Evolutionary conservation across 2,888 invertebrate genomes (phyloP).

Genomic region (Hypomecis punctinalis): DNA sequence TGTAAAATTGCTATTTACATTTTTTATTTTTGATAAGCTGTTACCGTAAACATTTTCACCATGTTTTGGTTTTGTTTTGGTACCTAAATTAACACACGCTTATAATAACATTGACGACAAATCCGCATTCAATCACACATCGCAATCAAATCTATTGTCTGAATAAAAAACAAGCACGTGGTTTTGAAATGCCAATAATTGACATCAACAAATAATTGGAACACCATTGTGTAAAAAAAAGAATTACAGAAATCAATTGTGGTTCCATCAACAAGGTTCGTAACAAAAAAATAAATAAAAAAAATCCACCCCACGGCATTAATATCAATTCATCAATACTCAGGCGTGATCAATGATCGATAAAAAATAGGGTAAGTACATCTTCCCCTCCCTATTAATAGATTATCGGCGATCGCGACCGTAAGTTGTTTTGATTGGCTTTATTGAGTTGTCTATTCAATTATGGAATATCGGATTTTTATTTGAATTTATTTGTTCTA

Average conservation of each 20-base stretch:
- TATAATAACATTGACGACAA: slow-evolving; percentile 32
- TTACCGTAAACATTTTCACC: no score
- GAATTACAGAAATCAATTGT: slow-evolving; percentile 80
- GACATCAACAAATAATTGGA: slow-evolving; percentile 59
- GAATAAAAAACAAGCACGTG: slow-evolving; percentile 55
- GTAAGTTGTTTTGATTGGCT: slow-evolving; percentile 53
- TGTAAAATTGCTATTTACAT: no score
- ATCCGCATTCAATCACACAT: slow-evolving; percentile 45
- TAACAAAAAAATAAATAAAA: slow-evolving; percentile 59
- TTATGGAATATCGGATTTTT: slow-evolving; percentile 61
- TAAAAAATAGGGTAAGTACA: slow-evolving; percentile 61
- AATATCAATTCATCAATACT: slow-evolving; percentile 84
- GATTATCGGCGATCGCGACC: slow-evolving; percentile 65
- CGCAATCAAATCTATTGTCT: slow-evolving; percentile 45
- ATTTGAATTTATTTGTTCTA: slow-evolving; percentile 21
- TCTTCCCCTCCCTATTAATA: slow-evolving; percentile 61
- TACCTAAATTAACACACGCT: slow-evolving; percentile 10
- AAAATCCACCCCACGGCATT: slow-evolving; percentile 76
- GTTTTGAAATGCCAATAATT: slow-evolving; percentile 69
- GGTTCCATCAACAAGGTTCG: slow-evolving; percentile 70
- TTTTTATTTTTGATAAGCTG: no score
- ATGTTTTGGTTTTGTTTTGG: no score
- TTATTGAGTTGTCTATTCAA: slow-evolving; percentile 73
- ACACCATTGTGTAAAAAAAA: slow-evolving; percentile 60
- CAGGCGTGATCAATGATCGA: slow-evolving; percentile 82